Evolutionary conservation across 2,113 vertebrate genomes (phyloP).

Genomic region (Pristiophorus japonicus): DNA sequence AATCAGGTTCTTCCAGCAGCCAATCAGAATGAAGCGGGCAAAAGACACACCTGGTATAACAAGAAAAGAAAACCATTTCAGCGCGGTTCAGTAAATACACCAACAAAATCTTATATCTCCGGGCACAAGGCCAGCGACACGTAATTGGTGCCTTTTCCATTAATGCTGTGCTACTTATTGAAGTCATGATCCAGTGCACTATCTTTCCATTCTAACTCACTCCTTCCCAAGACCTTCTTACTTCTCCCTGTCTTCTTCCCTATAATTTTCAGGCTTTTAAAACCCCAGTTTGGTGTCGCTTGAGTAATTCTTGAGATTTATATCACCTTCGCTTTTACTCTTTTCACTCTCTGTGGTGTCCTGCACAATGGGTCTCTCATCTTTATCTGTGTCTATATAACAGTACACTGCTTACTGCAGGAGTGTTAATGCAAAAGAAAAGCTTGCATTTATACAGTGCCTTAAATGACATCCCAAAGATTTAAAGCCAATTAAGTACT

Average conservation of each 20-base stretch:
- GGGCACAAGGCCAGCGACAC: too few relatives aligned
- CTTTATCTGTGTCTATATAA: neutral
- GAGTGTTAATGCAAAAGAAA: too few relatives aligned
- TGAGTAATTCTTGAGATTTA: neutral
- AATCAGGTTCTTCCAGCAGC: slow-evolving; percentile 95
- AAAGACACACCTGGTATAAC: slow-evolving; percentile 71
- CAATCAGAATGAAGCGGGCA: slow-evolving; percentile 83
- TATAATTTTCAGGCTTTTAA: neutral
- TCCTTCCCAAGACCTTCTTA: too few relatives aligned
- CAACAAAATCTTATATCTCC: neutral
- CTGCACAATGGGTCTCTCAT: neutral
- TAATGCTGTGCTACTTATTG: too few relatives aligned
- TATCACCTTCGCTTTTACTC: neutral
- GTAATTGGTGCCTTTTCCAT: too few relatives aligned
- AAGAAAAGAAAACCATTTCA: neutral
- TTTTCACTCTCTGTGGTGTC: neutral
- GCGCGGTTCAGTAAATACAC: neutral
- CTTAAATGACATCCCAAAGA: too few relatives aligned
- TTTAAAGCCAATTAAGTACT: too few relatives aligned
- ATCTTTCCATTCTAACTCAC: too few relatives aligned
- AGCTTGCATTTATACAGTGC: too few relatives aligned
- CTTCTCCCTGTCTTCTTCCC: too few relatives aligned
- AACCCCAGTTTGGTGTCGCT: too few relatives aligned
- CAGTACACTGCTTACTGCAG: neutral
- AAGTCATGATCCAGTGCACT: too few relatives aligned